Conservation (phyloP, 2,888 invertebrate genomes). For the Diadromus collaris region DNA sequence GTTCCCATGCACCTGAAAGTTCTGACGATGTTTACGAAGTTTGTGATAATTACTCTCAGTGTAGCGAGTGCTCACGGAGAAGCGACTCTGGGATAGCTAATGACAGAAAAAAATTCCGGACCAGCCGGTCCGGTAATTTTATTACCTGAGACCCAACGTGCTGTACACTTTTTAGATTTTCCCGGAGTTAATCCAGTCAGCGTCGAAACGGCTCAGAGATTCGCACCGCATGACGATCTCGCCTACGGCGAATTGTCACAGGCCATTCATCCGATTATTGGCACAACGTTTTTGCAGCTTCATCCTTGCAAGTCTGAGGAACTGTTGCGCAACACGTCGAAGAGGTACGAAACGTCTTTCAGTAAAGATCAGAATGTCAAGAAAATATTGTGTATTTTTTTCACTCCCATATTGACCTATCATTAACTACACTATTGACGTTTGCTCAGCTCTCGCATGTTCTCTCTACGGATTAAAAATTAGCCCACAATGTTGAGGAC, state of each 20-base stretch:
- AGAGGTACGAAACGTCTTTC: conserved; percentile 69
- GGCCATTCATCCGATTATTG: conserved; percentile 76
- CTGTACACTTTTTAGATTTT: conserved; percentile 70
- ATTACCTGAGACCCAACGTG: neutral
- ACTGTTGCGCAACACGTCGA: conserved; percentile 68
- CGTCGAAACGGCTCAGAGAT: conserved; percentile 72
- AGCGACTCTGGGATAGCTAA: neutral
- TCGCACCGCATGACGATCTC: conserved; percentile 61
- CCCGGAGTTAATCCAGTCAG: conserved; percentile 74
- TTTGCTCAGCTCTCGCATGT: too few species aligned
- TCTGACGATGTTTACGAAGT: too few species aligned
- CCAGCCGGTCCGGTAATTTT: neutral
- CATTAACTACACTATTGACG: too few species aligned
- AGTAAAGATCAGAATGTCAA: too few species aligned
- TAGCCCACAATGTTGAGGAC: too few species aligned
- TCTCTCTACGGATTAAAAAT: too few species aligned
- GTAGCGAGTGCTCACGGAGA: neutral
- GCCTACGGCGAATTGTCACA: conserved; percentile 76
- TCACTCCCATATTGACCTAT: too few species aligned
- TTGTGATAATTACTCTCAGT: too few species aligned
- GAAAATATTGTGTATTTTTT: too few species aligned
- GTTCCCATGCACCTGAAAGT: too few species aligned
- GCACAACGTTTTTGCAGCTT: conserved; percentile 73
- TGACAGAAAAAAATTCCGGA: neutral
- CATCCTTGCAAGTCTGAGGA: conserved; percentile 77